Evolutionary conservation across 2,113 vertebrate genomes (phyloP).

Genomic region (Euleptes europaea): DNA sequence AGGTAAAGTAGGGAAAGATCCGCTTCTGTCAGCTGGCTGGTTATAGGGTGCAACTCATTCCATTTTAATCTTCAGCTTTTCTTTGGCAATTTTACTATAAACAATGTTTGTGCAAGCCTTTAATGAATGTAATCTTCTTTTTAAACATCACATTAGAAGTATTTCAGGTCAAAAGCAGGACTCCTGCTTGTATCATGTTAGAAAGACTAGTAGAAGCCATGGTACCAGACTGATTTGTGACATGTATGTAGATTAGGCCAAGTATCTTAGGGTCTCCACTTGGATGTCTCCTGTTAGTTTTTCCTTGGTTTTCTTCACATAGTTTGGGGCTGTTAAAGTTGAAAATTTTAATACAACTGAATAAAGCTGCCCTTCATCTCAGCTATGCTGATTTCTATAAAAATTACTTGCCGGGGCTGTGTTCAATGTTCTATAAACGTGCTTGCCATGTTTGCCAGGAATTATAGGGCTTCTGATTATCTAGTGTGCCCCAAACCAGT

Average conservation of each 20-base stretch:
- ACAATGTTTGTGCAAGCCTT: neutral
- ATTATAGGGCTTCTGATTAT: accelerated
- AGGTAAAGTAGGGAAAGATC: too few species aligned
- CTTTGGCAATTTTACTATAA: neutral
- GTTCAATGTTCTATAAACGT: neutral
- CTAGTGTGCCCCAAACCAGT: neutral
- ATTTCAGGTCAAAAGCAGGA: neutral
- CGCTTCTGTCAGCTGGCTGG: too few species aligned
- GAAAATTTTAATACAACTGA: neutral
- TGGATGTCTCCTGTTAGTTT: neutral
- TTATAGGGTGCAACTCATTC: too few species aligned
- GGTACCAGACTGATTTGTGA: neutral
- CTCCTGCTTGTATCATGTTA: neutral
- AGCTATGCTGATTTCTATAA: too few species aligned
- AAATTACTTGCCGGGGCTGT: neutral
- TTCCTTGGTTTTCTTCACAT: neutral
- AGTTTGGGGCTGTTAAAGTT: neutral
- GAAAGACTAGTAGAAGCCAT: neutral
- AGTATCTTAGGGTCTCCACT: neutral
- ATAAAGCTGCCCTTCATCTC: neutral
- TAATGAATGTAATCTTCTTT: neutral
- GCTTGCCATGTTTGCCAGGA: neutral
- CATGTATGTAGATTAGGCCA: neutral
- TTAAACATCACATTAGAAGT: neutral
- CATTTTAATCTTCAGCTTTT: neutral